Evolutionary conservation across 2,113 vertebrate genomes (phyloP).

Genomic region (Psilopsiagon aymara): DNA sequence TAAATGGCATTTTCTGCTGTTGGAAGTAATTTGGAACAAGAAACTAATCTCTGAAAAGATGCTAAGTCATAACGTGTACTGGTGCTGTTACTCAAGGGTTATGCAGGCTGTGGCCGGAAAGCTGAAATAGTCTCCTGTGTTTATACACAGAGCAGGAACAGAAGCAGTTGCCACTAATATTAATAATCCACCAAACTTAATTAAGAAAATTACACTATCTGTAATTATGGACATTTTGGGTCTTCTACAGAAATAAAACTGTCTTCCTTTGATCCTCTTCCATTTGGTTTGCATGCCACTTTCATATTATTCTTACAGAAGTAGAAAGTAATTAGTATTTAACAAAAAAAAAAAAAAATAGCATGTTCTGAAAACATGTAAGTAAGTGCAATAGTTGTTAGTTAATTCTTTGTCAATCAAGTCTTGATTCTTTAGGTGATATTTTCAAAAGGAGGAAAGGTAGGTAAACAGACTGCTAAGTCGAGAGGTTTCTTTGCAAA

Average conservation of each 20-base stretch:
- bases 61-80: background rate
- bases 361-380: background rate
- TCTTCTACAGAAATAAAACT: constrained; percentile 12
- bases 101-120: background rate
- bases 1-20: background rate
- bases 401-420: background rate
- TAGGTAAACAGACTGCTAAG: background rate
- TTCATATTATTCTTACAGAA: background rate
- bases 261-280: constrained; percentile 31
- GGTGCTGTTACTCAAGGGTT: background rate
- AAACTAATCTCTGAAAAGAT: background rate
- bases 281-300: background rate
- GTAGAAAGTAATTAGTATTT: background rate
- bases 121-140: background rate
- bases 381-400: background rate
- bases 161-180: background rate
- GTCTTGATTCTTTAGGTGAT: background rate
- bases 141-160: background rate
- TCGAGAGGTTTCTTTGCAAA: background rate
- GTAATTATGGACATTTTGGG: background rate
- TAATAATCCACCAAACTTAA: constrained; percentile 3
- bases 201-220: constrained; percentile 6
- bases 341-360: background rate
- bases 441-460: background rate
- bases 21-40: background rate